Conservation (phyloP, 2,113 vertebrate genomes). For the Sakesphorus luctuosus region DNA sequence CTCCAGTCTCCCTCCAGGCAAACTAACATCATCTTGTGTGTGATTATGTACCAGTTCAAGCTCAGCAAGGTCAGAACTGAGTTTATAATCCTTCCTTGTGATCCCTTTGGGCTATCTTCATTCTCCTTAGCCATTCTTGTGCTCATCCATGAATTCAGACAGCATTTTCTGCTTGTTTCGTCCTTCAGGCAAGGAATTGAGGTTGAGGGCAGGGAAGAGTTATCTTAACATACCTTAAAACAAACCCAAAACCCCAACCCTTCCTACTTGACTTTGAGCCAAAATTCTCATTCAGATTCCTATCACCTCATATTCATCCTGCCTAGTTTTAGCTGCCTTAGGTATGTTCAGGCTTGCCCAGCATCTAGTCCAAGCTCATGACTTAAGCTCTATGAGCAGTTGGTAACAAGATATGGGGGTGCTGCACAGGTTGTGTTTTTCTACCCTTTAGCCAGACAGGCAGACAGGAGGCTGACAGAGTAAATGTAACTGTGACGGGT, state of each 20-base stretch:
- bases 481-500: background rate
- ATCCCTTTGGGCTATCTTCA: background rate
- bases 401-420: background rate
- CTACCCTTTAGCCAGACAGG: background rate
- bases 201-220: background rate
- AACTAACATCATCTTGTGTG: background rate
- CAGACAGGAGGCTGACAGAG: background rate
- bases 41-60: constrained; percentile 5
- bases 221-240: background rate
- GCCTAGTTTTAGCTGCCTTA: background rate
- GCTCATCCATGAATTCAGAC: background rate
- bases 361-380: background rate
- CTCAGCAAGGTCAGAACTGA: constrained; percentile 7
- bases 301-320: background rate
- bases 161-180: background rate
- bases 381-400: background rate
- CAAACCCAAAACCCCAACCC: background rate
- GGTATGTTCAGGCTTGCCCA: background rate
- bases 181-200: constrained; percentile 16
- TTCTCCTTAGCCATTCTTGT: background rate
- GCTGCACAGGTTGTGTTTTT: background rate
- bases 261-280: background rate
- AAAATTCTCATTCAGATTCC: background rate
- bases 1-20: constrained; percentile 18
- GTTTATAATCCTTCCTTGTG: constrained; percentile 8